Percentiles rank a stretch among this genome's conserved stretches.
Evolutionary conservation across 1,140 invertebrate species (phyloP).

Genomic region (Leptinotarsa defecta): DNA sequence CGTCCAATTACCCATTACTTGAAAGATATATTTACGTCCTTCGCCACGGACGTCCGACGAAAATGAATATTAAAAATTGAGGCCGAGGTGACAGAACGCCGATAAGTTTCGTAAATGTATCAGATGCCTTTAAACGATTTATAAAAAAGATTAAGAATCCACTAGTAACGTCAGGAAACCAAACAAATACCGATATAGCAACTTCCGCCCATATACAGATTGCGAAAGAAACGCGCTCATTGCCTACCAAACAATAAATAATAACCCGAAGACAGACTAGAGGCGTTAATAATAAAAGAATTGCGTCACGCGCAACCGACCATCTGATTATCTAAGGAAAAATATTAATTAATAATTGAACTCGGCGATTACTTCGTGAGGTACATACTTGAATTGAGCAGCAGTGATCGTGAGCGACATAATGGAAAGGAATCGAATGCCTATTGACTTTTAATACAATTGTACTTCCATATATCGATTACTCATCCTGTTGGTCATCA

Average conservation of each 20-base stretch:
- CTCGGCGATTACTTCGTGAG: not conserved
- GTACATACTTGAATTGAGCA: not conserved
- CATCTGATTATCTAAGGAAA: conserved; percentile 10
- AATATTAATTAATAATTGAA: conserved; percentile 7
- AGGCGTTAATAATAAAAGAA: not conserved
- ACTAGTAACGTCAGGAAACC: conserved; percentile 11
- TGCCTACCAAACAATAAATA: conserved; percentile 11
- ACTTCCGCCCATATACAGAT: conserved; percentile 23
- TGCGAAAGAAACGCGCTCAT: conserved; percentile 9
- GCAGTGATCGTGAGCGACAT: not conserved
- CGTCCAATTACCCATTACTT: not conserved
- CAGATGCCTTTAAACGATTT: not conserved
- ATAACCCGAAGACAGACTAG: not conserved
- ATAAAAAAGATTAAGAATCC: conserved; percentile 12
- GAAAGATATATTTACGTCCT: not conserved
- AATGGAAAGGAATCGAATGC: not conserved
- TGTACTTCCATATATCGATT: not conserved
- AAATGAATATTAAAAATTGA: conserved; percentile 12
- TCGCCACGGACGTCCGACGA: not conserved
- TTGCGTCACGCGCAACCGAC: conserved; percentile 13
- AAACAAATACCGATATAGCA: conserved; percentile 12
- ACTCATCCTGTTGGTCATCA: too few relatives aligned
- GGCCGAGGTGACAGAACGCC: not conserved
- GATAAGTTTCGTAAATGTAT: conserved; percentile 17
- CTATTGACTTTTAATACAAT: not conserved